Conservation (phyloP, 1,140 invertebrate genomes). For the Scylla paramamosain region DNA sequence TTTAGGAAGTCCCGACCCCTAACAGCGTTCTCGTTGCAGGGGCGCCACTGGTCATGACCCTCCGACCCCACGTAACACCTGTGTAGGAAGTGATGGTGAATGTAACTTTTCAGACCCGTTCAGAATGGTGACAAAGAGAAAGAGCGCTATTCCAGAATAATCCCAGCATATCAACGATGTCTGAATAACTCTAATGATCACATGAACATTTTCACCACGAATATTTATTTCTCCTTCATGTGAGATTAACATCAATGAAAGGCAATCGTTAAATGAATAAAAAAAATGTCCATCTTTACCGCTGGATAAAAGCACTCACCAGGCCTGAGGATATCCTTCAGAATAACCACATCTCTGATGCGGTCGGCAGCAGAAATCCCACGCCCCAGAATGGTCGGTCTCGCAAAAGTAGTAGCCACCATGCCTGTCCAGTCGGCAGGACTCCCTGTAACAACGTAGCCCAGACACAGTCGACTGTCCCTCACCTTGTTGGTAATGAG, state of each 20-base stretch:
- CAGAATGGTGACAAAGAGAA: too few relatives aligned
- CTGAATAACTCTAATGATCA: background rate
- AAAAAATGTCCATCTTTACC: background rate
- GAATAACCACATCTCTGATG: slow-evolving; percentile 59
- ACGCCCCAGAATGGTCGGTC: slow-evolving; percentile 69
- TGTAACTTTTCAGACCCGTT: too few relatives aligned
- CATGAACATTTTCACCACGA: background rate
- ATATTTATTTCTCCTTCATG: too few relatives aligned
- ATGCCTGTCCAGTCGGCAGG: slow-evolving; percentile 51
- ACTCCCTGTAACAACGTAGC: slow-evolving; percentile 55
- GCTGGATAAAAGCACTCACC: background rate
- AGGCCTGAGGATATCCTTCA: slow-evolving; percentile 35
- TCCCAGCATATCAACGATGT: too few relatives aligned
- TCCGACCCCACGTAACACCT: slow-evolving; percentile 74
- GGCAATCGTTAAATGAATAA: background rate
- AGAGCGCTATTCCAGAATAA: too few relatives aligned
- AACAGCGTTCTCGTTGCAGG: slow-evolving; percentile 54
- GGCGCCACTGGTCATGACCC: slow-evolving; percentile 73
- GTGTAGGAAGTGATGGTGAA: background rate
- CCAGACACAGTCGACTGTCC: slow-evolving; percentile 57
- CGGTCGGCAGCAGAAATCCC: slow-evolving; percentile 77
- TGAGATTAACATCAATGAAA: too few relatives aligned
- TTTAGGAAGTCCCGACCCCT: slow-evolving; percentile 65
- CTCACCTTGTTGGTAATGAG: background rate
- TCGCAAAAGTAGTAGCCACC: slow-evolving; percentile 73